A percentile compares a stretch with the other conserved stretches of the same genome.
Evolutionary conservation across 2,113 vertebrate genomes (phyloP).

Genomic region (Todiramphus chloris): DNA sequence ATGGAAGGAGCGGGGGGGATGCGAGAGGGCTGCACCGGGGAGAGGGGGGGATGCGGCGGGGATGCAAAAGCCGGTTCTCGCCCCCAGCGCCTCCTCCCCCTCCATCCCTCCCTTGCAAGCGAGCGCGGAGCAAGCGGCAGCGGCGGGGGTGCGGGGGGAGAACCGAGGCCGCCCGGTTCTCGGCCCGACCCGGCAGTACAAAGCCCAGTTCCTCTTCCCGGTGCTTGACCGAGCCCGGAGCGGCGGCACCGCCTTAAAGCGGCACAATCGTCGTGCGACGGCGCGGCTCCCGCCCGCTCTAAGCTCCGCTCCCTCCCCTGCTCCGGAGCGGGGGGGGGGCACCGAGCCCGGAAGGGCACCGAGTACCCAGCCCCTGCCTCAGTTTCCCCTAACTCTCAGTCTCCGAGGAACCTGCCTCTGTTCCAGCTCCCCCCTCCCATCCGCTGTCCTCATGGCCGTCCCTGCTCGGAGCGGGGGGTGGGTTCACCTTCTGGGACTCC

Average conservation of each 20-base stretch:
- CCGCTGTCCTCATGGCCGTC: accelerated
- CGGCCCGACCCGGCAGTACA: slow-evolving; percentile 56
- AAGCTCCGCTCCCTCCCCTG: background rate
- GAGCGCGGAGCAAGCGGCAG: background rate
- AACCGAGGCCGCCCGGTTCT: background rate
- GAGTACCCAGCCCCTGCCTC: background rate
- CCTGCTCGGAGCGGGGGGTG: background rate
- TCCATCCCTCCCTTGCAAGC: background rate
- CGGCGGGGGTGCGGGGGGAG: background rate
- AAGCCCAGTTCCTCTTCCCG: slow-evolving; percentile 62
- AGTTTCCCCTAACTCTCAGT: background rate
- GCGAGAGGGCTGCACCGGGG: background rate
- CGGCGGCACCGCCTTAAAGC: slow-evolving; percentile 54
- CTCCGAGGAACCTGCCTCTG: accelerated
- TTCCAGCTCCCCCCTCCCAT: background rate
- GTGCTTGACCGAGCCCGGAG: background rate
- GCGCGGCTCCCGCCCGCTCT: background rate
- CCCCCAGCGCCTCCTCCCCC: background rate
- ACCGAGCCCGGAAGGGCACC: background rate
- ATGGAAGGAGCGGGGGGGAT: background rate
- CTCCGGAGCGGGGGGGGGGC: background rate
- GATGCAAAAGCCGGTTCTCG: background rate
- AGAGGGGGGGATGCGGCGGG: background rate
- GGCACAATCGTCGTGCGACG: background rate
- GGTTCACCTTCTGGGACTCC: accelerated